These are phyloP conservation scores for Sturnira hondurensis DNA, from an alignment of 2,113 vertebrate genomes.

Conservation along the genomic window DNA sequence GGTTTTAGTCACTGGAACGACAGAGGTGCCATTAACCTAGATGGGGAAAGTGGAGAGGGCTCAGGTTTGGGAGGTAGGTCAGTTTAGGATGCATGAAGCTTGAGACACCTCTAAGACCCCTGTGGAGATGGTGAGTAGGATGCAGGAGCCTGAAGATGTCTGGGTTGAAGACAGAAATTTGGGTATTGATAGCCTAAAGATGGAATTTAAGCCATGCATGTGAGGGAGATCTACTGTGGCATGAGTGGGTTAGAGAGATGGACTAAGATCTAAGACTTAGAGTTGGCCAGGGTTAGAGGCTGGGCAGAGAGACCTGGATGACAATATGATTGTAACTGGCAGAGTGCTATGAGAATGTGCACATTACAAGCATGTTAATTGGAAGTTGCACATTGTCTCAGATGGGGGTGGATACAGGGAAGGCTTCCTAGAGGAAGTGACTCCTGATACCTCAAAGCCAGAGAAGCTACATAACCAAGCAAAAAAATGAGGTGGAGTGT, in stretches of 20 bases:
- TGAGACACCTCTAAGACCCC: background rate
- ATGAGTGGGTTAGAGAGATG: background rate
- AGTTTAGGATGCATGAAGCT: background rate
- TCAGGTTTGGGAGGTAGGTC: background rate
- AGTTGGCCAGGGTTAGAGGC: background rate
- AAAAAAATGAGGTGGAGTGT: background rate
- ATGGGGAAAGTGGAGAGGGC: background rate
- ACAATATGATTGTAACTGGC: background rate
- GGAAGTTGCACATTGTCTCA: background rate
- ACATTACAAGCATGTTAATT: background rate
- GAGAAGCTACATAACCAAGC: background rate
- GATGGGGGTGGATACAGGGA: background rate
- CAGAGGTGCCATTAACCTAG: background rate
- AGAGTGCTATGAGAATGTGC: background rate
- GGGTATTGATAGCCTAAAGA: background rate
- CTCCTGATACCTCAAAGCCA: background rate
- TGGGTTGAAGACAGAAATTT: background rate
- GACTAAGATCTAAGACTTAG: background rate
- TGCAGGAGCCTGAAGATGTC: background rate
- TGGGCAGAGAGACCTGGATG: background rate
- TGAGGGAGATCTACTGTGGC: background rate
- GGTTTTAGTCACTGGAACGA: background rate
- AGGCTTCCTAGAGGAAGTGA: background rate
- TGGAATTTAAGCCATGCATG: background rate
- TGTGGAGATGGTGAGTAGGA: background rate